Evolutionary conservation across 2,797 vertebrate genomes (phyloP).

Genomic region (Hippoglossus hippoglossus): DNA sequence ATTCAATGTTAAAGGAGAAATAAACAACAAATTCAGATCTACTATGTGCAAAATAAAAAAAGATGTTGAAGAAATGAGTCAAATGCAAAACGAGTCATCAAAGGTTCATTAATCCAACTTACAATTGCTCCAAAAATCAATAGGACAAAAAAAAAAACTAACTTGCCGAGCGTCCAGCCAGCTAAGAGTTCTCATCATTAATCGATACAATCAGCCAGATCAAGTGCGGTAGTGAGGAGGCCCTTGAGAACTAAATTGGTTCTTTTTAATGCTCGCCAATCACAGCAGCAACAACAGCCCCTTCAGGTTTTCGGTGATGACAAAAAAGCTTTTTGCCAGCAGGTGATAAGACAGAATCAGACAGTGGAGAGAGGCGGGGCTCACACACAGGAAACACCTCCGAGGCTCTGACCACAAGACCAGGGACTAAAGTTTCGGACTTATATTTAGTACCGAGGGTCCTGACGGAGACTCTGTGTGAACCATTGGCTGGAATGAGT

Average conservation of each 20-base stretch:
- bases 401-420: not conserved
- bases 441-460: not conserved
- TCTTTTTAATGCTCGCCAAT: constrained; percentile 50
- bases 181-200: constrained; percentile 56
- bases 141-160: not conserved
- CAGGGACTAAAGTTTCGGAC: not conserved
- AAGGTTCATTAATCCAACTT: not conserved
- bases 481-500: not conserved
- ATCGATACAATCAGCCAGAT: constrained; percentile 69
- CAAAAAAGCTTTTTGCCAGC: constrained; percentile 28
- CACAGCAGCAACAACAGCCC: constrained; percentile 38
- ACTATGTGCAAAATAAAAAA: too few species aligned
- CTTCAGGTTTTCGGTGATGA: constrained; percentile 40
- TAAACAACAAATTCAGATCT: too few species aligned
- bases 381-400: not conserved
- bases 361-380: not conserved
- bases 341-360: constrained; percentile 34
- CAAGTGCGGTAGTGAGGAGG: constrained; percentile 37
- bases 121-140: constrained; percentile 20
- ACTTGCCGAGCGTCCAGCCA: constrained; percentile 5
- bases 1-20: too few species aligned
- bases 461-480: not conserved
- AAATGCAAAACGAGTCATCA: not conserved
- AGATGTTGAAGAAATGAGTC: too few species aligned
- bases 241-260: constrained; percentile 54